phyloP scores from a whole-genome alignment of 2,888 invertebrate species.

The Lomographa bimaculata region DNA sequence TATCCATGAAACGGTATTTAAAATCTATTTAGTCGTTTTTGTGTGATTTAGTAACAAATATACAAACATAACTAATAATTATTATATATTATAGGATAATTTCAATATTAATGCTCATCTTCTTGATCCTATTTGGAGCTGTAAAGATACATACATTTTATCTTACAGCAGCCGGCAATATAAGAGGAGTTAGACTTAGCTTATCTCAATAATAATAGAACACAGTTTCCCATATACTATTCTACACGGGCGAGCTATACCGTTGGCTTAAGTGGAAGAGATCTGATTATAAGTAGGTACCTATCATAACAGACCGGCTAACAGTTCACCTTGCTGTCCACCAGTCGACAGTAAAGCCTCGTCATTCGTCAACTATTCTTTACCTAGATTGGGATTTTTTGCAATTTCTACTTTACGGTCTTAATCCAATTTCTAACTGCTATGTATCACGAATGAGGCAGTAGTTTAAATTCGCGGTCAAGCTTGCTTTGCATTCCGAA shows the following conservation, averaged over 20 bases:
- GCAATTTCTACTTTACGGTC: slow-evolving; percentile 16
- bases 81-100: no score
- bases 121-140: no score
- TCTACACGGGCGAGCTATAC: slow-evolving; percentile 33
- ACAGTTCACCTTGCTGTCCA: slow-evolving; percentile 37
- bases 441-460: slow-evolving; percentile 13
- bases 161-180: no score
- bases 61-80: no score
- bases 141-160: no score
- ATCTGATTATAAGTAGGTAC: slow-evolving; percentile 29
- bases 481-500: slow-evolving; percentile 19
- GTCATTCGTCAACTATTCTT: slow-evolving; percentile 4
- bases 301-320: slow-evolving; percentile 46
- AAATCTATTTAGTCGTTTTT: no score
- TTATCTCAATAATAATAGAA: no score
- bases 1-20: no score
- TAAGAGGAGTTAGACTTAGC: no score
- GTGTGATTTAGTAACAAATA: no score
- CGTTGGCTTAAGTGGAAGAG: slow-evolving; percentile 39
- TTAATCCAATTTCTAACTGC: slow-evolving; percentile 19
- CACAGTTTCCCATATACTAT: no score
- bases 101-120: no score
- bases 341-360: slow-evolving; percentile 4
- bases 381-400: slow-evolving; percentile 5
- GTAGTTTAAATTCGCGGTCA: slow-evolving; percentile 19